Conservation (phyloP, 2,797 vertebrate species). For the Lacerta bilineata region DNA sequence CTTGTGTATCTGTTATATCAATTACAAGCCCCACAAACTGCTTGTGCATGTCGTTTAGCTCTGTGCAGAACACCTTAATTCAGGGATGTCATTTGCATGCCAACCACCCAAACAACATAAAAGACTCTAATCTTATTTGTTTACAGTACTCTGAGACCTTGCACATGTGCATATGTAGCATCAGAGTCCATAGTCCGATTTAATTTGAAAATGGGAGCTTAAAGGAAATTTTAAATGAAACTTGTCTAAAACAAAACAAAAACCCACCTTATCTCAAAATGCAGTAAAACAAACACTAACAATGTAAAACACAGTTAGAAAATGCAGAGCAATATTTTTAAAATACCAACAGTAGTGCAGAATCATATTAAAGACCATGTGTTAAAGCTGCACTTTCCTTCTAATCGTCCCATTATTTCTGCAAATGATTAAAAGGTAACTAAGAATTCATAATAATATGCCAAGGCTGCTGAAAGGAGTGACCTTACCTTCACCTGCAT, state of each 20-base stretch:
- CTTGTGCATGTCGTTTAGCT: not conserved
- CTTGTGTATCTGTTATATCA: not conserved
- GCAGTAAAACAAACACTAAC: not conserved
- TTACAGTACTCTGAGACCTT: too few relatives aligned
- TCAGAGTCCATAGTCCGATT: not conserved
- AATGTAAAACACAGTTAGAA: not conserved
- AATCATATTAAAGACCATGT: not conserved
- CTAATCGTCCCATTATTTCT: not conserved
- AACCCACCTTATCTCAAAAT: not conserved
- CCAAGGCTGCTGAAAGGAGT: not conserved
- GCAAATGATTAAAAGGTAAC: not conserved
- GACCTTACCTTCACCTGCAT: constrained; percentile 92
- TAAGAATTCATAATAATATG: not conserved
- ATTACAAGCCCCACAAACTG: not conserved
- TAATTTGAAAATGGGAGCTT: not conserved
- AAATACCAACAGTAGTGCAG: not conserved
- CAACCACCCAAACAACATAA: not conserved
- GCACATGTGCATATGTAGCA: not conserved
- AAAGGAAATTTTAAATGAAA: not conserved
- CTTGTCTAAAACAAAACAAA: rapidly evolving
- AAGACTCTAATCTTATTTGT: not conserved
- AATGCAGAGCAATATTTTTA: not conserved
- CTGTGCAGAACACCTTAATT: not conserved
- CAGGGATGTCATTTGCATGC: not conserved
- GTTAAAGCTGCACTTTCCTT: not conserved